Conservation (phyloP, 2,797 vertebrate genomes). For the Avahi laniger region DNA sequence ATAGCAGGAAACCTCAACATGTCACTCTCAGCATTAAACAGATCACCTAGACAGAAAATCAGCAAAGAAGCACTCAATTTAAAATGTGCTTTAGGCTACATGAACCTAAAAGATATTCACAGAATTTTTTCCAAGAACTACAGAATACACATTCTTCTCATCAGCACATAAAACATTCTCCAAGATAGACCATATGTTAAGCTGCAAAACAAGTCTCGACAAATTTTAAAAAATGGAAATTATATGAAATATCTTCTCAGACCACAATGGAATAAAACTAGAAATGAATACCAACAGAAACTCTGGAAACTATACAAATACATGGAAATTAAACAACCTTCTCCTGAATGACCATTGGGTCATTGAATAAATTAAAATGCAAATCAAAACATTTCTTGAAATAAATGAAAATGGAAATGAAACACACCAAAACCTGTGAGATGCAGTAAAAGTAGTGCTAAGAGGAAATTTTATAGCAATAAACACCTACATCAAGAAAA, state of each 20-base stretch:
- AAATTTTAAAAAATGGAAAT: not conserved
- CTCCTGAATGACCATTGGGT: not conserved
- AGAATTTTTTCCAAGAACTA: not conserved
- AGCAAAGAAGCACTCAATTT: not conserved
- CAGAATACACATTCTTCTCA: not conserved
- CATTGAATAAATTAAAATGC: not conserved
- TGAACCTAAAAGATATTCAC: not conserved
- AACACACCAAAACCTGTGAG: not conserved
- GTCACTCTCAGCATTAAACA: not conserved
- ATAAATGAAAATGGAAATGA: not conserved
- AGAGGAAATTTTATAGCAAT: not conserved
- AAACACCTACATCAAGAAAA: not conserved
- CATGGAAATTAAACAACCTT: not conserved
- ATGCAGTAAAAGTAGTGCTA: not conserved
- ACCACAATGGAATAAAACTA: not conserved
- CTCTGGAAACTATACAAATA: not conserved
- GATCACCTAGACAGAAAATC: not conserved
- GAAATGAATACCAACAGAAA: not conserved
- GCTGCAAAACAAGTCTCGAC: not conserved
- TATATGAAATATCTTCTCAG: not conserved
- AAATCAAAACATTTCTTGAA: not conserved
- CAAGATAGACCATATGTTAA: not conserved
- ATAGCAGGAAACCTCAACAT: not conserved
- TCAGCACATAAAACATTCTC: not conserved
- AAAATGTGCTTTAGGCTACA: not conserved